Conservation (phyloP, 2,113 vertebrate species). For the Lates calcarifer region DNA sequence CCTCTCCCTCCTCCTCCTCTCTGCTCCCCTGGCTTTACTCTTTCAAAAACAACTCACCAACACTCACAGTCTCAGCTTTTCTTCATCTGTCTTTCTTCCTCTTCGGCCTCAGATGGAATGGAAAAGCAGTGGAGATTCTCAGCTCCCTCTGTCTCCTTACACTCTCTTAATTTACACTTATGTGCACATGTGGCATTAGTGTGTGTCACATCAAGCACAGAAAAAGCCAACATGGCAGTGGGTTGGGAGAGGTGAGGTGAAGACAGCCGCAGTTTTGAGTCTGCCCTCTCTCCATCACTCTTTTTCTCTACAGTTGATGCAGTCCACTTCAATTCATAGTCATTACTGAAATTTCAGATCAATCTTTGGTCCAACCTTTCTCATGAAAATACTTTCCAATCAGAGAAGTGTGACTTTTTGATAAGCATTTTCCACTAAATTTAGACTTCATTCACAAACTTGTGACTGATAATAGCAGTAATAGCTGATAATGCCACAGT, state of each 20-base stretch:
- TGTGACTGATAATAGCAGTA: background rate
- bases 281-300: background rate
- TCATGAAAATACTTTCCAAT: too few species aligned
- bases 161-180: background rate
- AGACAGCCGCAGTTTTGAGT: background rate
- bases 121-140: constrained; percentile 1
- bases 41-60: constrained; percentile 44
- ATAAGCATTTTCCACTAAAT: background rate
- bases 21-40: constrained; percentile 17
- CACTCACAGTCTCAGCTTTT: constrained; percentile 51
- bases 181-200: background rate
- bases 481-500: background rate
- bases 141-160: background rate
- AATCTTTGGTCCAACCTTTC: too few species aligned
- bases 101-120: background rate
- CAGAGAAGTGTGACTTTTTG: too few species aligned
- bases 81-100: constrained; percentile 23
- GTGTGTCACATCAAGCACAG: constrained; percentile 11
- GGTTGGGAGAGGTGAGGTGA: background rate
- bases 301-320: background rate
- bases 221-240: background rate
- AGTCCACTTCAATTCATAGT: background rate
- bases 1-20: constrained; percentile 7
- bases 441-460: background rate
- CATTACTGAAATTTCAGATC: too few species aligned